These are phyloP conservation scores for Hoplostethus atlanticus DNA, from an alignment of 2,797 vertebrate species.

Conservation along the genomic window DNA sequence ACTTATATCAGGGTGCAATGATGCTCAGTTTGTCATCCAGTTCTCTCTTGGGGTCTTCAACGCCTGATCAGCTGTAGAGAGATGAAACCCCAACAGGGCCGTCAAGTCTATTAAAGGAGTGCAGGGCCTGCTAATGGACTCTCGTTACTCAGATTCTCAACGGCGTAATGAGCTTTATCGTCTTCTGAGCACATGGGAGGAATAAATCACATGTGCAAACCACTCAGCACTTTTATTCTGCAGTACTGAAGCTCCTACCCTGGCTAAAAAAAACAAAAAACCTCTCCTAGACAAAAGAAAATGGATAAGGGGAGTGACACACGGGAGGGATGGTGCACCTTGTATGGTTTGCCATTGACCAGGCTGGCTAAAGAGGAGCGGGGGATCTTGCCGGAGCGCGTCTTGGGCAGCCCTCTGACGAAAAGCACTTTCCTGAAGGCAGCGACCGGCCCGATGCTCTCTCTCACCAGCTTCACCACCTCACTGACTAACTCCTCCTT, in stretches of 20 bases:
- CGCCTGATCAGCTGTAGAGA: constrained; percentile 22
- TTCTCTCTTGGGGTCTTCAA: neutral
- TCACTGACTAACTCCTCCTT: constrained; percentile 82
- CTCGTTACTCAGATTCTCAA: constrained; percentile 19
- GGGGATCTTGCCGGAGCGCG: constrained; percentile 96
- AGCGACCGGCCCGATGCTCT: constrained; percentile 92
- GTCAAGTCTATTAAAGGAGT: constrained; percentile 20
- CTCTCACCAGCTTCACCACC: constrained; percentile 89
- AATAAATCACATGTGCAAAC: neutral
- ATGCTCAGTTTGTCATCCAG: no score
- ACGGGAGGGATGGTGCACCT: constrained; percentile 76
- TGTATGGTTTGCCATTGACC: constrained; percentile 92
- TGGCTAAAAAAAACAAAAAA: neutral
- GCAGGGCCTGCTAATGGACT: constrained; percentile 7
- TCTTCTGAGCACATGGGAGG: constrained; percentile 1
- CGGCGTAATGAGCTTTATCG: neutral
- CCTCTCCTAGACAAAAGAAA: neutral
- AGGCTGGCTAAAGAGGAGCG: constrained; percentile 90
- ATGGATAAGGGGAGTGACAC: neutral
- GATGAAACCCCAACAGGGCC: constrained; percentile 17
- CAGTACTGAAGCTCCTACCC: neutral
- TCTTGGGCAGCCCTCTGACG: constrained; percentile 92
- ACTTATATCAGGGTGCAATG: no score
- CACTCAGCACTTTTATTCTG: neutral
- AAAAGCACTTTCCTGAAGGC: constrained; percentile 92